phyloP scores from a whole-genome alignment of 2,888 invertebrate species.

The Caenorhabditis virilis region DNA sequence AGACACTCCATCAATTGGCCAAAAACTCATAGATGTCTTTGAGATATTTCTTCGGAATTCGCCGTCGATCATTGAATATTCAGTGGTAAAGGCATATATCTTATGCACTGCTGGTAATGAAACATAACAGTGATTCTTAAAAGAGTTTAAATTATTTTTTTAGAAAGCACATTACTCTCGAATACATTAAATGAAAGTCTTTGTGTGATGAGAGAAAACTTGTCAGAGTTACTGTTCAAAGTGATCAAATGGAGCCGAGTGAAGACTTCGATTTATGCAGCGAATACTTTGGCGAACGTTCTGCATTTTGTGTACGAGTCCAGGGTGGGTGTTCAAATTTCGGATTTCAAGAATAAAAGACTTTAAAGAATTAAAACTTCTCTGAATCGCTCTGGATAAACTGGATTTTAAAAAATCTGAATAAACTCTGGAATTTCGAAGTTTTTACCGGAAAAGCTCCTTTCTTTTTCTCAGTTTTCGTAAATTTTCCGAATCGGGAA shows the following conservation, averaged over 20 bases:
- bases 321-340: slow-evolving; percentile 9
- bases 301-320: slow-evolving; percentile 33
- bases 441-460: not conserved
- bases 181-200: slow-evolving; percentile 40
- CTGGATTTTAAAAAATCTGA: no score
- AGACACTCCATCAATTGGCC: slow-evolving; percentile 13
- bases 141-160: not conserved
- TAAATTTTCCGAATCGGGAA: no score
- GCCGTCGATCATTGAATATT: slow-evolving; percentile 42
- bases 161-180: slow-evolving; percentile 40
- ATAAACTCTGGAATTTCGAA: no score
- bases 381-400: no score
- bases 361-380: no score
- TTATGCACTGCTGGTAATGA: slow-evolving; percentile 35
- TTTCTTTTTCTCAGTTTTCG: not conserved
- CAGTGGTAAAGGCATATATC: slow-evolving; percentile 39
- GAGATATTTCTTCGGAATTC: slow-evolving; percentile 33
- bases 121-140: no score
- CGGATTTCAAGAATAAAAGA: not conserved
- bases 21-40: slow-evolving; percentile 30
- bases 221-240: slow-evolving; percentile 49
- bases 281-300: slow-evolving; percentile 12
- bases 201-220: slow-evolving; percentile 30
- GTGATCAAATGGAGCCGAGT: slow-evolving; percentile 44
- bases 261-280: slow-evolving; percentile 29